These are phyloP conservation scores for Ectemnius continuus DNA, from an alignment of 2,888 invertebrate genomes.

Conservation along the genomic window DNA sequence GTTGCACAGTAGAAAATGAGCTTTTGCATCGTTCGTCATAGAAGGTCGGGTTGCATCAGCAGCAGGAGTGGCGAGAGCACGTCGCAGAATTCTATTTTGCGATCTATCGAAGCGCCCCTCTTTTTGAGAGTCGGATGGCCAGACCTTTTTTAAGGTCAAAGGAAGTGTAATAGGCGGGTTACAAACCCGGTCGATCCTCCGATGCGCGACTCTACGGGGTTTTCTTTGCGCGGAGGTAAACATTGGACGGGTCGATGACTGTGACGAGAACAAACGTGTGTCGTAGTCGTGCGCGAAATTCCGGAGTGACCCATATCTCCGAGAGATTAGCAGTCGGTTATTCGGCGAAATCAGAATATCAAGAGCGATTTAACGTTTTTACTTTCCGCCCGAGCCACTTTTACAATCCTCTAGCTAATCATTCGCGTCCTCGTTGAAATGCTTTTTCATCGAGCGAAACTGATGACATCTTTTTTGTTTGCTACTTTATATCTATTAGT, in stretches of 20 bases:
- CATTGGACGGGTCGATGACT: constrained; percentile 66
- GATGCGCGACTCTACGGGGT: constrained; percentile 43
- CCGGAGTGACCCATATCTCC: too few species aligned
- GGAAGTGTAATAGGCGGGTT: constrained; percentile 29
- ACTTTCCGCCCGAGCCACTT: too few species aligned
- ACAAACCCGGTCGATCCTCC: constrained; percentile 51
- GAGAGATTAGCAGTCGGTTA: too few species aligned
- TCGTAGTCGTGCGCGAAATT: not conserved
- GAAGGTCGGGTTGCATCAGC: not conserved
- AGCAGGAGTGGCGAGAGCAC: not conserved
- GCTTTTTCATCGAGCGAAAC: too few species aligned
- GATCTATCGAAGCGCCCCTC: not conserved
- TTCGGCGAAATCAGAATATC: too few species aligned
- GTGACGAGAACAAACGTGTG: constrained; percentile 21
- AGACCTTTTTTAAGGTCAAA: constrained; percentile 20
- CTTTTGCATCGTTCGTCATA: not conserved
- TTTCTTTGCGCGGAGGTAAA: constrained; percentile 61
- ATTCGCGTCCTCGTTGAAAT: too few species aligned
- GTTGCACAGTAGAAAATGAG: not conserved
- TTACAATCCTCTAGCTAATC: too few species aligned
- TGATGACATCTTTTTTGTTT: too few species aligned
- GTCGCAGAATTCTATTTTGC: not conserved
- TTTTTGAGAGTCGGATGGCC: too few species aligned
- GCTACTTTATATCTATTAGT: too few species aligned
- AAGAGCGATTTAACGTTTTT: too few species aligned